Evolutionary conservation across 1,140 invertebrate genomes (phyloP).

Genomic region (Papilio dardanus): DNA sequence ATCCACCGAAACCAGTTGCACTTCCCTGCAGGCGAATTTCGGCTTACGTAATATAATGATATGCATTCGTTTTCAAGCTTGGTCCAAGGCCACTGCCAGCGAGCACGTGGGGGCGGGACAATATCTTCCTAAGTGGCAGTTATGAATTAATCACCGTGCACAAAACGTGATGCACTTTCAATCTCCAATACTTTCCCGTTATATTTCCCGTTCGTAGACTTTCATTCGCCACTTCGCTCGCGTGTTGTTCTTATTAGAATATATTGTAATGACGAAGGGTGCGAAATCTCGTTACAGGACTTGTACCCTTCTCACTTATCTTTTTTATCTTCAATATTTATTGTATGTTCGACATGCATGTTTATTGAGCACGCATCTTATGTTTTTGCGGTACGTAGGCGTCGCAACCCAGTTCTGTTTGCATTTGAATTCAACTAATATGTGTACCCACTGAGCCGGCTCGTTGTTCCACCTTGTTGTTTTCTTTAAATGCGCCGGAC

Average conservation of each 20-base stretch:
- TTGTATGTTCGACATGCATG: conserved; percentile 68
- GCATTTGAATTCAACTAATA: conserved; percentile 63
- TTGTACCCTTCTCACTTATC: conserved; percentile 54
- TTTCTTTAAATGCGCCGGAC: conserved; percentile 47
- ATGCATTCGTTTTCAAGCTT: conserved; percentile 66
- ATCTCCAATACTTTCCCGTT: conserved; percentile 64
- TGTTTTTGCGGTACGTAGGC: conserved; percentile 68
- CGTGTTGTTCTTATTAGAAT: conserved; percentile 45
- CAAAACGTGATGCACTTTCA: conserved; percentile 72
- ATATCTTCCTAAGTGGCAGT: conserved; percentile 72
- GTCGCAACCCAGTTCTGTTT: conserved; percentile 66
- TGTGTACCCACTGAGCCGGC: conserved; percentile 46
- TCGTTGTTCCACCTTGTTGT: conserved; percentile 53
- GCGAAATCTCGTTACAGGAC: conserved; percentile 61
- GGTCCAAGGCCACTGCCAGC: conserved; percentile 64
- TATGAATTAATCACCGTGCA: conserved; percentile 72
- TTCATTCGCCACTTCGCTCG: conserved; percentile 35
- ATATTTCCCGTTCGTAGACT: conserved; percentile 61
- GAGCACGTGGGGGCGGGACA: conserved; percentile 65
- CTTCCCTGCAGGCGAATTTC: conserved; percentile 66
- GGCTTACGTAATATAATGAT: conserved; percentile 67
- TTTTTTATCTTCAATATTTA: conserved; percentile 75
- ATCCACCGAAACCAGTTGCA: conserved; percentile 72
- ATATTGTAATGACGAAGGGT: conserved; percentile 53
- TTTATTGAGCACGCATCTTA: conserved; percentile 63